Percentiles rank a stretch among this genome's conserved stretches.
phyloP scores from a whole-genome alignment of 2,888 invertebrate species.

The Beris morrisii region DNA sequence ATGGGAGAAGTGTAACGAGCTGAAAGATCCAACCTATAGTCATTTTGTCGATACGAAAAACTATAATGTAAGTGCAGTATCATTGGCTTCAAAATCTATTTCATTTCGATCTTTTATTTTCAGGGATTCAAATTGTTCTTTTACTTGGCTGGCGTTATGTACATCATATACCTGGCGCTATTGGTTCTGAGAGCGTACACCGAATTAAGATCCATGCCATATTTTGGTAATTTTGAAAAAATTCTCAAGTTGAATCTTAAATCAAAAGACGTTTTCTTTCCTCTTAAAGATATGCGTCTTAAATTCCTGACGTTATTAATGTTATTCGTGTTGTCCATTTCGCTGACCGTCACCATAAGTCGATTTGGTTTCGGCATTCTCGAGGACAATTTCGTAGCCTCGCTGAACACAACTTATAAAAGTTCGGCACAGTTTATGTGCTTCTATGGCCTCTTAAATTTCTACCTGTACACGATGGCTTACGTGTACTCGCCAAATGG shows the following conservation, averaged over 20 bases:
- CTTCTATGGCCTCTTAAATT: slow-evolving; percentile 89
- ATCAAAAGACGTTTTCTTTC: neutral
- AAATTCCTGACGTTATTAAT: slow-evolving; percentile 88
- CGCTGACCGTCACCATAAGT: slow-evolving; percentile 73
- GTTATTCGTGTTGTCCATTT: slow-evolving; percentile 75
- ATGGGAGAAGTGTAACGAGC: slow-evolving; percentile 88
- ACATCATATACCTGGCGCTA: slow-evolving; percentile 81
- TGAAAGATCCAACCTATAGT: slow-evolving; percentile 90
- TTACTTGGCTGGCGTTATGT: slow-evolving; percentile 80
- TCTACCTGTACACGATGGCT: slow-evolving; percentile 90
- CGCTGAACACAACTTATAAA: slow-evolving; percentile 82
- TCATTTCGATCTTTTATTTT: slow-evolving; percentile 46
- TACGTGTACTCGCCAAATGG: slow-evolving; percentile 90
- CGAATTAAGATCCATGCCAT: slow-evolving; percentile 95
- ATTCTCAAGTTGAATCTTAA: neutral
- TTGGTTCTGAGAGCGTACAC: slow-evolving; percentile 88
- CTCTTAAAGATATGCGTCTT: slow-evolving; percentile 78
- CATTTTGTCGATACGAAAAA: slow-evolving; percentile 81
- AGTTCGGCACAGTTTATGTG: slow-evolving; percentile 96
- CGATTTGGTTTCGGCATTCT: slow-evolving; percentile 87
- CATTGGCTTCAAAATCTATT: neutral
- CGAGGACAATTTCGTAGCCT: slow-evolving; percentile 92
- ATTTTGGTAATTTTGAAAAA: slow-evolving; percentile 76
- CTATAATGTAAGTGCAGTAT: slow-evolving; percentile 68
- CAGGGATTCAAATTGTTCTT: slow-evolving; percentile 91